Evolutionary conservation across 2,888 invertebrate genomes (phyloP).

Genomic region (Mythimna vitellina): DNA sequence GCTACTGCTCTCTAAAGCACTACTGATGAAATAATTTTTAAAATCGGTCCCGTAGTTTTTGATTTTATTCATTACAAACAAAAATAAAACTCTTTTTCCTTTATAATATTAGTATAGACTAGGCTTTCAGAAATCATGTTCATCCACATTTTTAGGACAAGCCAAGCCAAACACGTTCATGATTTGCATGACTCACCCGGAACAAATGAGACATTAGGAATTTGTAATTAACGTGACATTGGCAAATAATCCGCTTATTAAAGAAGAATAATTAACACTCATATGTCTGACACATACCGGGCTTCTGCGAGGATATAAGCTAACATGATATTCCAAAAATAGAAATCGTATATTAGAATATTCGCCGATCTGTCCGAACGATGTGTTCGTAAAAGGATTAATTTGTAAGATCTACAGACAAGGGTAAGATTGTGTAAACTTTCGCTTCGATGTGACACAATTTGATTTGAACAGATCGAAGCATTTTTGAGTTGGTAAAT

Average conservation of each 20-base stretch:
- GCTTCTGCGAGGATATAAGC: slow-evolving; percentile 34
- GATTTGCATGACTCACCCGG: neutral
- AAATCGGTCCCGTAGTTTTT: no score
- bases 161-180: neutral
- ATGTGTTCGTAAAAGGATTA: neutral
- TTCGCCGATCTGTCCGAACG: neutral
- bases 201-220: slow-evolving; percentile 4
- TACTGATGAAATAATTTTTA: no score
- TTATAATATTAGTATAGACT: neutral
- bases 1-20: no score
- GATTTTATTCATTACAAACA: no score
- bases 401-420: no score
- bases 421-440: no score
- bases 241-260: slow-evolving; percentile 43
- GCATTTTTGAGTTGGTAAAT: no score
- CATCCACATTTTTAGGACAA: neutral
- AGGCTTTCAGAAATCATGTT: neutral
- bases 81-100: no score
- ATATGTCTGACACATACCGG: slow-evolving; percentile 12
- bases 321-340: neutral
- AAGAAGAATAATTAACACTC: slow-evolving; percentile 30
- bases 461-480: no score
- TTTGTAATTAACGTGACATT: slow-evolving; percentile 28
- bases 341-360: neutral
- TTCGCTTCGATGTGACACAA: no score